Base-by-base conservation (phyloP, 2,797 vertebrate species). In the Carduelis carduelis region DNA sequence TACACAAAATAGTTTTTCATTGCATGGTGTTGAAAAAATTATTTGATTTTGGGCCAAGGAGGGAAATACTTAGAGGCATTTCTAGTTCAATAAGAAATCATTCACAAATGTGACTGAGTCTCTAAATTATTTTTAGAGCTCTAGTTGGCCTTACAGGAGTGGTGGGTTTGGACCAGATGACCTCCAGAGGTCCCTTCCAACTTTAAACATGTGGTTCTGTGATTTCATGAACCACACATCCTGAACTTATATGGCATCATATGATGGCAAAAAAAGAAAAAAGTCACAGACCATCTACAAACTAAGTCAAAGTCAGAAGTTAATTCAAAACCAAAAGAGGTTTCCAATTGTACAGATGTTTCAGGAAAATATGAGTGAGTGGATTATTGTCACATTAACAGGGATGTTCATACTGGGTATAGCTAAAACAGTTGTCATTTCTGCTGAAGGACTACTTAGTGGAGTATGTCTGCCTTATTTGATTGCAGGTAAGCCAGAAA, bases 331-430 rank as follows among this genome's bases (percentile, higher is more conserved):
- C 9, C 17, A 44, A 44, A 82, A 55, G 6, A 28, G 5, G 23
- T 81, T 34, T 75, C 27, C 11, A 63, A 3, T 55, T 3, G 2
- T 57, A 47, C 17, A 65, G 35, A 69, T n/a, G 19, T 68, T 88
- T 92, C 37, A 83, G 84, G 81, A 95, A 90, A 96, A 35, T 83
- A 78, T 87, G 76, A 90, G 49, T 27, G 70, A 52, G 18, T 37
- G 43, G 26, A 66, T 90, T 69, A 52, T 20, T 53, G 64, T 50
- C 69, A 85, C 30, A 39, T 72, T 60, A 71, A 35, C 30, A 68
- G 8, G 17, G 23, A 47, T 52, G 12, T 68, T 93, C 46, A 59
- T 34, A 12, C 6, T 47, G 46, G 4, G 24, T 83, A 91, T 83
- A 44, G n/a, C 32, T 85, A 81, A 92, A 93, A 14, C 68, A 87